Percentiles rank a stretch among this genome's conserved stretches.
phyloP scores from a whole-genome alignment of 2,797 vertebrate species.

The Halcyon leucocephala region DNA sequence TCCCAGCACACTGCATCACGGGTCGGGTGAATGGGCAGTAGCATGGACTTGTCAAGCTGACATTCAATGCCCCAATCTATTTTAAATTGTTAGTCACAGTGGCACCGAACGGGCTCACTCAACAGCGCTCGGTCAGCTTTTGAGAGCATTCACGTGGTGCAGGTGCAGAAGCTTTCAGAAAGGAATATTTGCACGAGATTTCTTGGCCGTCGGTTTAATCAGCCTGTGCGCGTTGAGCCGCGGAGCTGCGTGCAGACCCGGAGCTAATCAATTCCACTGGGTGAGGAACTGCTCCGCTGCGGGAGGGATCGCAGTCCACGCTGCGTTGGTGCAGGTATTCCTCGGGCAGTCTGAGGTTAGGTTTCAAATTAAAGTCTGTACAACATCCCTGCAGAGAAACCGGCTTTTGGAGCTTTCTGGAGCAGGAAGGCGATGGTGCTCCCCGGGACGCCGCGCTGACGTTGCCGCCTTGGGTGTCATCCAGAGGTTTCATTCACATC shows the following conservation, averaged over 20 bases:
- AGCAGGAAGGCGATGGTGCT: not conserved
- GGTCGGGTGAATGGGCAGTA: not conserved
- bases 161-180: not conserved
- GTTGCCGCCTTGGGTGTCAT: not conserved
- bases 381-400: not conserved
- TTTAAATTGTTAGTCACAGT: not conserved
- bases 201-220: not conserved
- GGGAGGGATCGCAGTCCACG: not conserved
- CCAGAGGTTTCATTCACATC: not conserved
- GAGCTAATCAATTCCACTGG: not conserved
- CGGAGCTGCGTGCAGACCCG: not conserved
- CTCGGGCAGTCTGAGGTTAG: not conserved
- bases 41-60: not conserved
- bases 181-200: not conserved
- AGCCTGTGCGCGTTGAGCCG: not conserved
- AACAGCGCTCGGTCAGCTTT: not conserved
- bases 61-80: not conserved
- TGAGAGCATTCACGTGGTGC: not conserved
- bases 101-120: not conserved
- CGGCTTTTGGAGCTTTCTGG: not conserved
- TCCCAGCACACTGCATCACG: not conserved
- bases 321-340: not conserved
- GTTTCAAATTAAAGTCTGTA: not conserved
- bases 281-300: not conserved
- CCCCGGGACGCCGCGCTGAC: not conserved